Percentiles rank a stretch among this genome's conserved stretches.
Evolutionary conservation across 2,113 vertebrate species (phyloP).

Genomic region (Melanostigma gelatinosum): DNA sequence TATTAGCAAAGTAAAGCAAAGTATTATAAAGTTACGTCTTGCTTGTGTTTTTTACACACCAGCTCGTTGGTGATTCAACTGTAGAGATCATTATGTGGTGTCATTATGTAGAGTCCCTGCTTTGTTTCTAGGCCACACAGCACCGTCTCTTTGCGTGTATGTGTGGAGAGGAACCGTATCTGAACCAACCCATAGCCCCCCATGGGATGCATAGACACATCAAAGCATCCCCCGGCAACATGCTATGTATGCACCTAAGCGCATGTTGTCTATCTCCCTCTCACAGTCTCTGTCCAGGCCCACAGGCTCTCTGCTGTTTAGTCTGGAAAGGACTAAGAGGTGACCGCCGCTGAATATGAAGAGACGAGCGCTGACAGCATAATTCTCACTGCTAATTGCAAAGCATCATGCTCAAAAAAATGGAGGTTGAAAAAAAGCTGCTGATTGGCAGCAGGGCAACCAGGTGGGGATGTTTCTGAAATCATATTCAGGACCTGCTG

Average conservation of each 20-base stretch:
- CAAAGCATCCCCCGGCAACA: slow-evolving; percentile 25
- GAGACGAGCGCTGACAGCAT: slow-evolving; percentile 4
- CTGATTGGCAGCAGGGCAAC: slow-evolving; percentile 9
- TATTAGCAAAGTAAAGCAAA: neutral
- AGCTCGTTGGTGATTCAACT: slow-evolving; percentile 13
- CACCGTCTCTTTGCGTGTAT: neutral
- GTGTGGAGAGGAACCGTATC: slow-evolving; percentile 29
- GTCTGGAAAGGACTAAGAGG: slow-evolving; percentile 40
- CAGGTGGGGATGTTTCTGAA: slow-evolving; percentile 37
- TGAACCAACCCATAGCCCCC: slow-evolving; percentile 20
- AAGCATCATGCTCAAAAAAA: slow-evolving; percentile 2
- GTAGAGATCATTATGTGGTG: neutral
- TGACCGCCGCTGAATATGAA: slow-evolving; percentile 25
- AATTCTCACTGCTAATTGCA: slow-evolving; percentile 27
- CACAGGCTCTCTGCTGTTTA: slow-evolving; percentile 36
- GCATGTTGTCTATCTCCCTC: slow-evolving; percentile 33
- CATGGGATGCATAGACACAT: slow-evolving; percentile 36
- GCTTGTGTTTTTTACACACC: slow-evolving; percentile 34
- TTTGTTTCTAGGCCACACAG: slow-evolving; percentile 35
- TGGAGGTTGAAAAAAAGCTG: neutral
- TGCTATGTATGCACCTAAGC: slow-evolving; percentile 27
- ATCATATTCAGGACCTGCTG: slow-evolving; percentile 39
- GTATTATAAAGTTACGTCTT: slow-evolving; percentile 16
- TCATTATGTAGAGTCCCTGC: neutral
- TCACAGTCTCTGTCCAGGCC: slow-evolving; percentile 12